Evolutionary conservation across 92 coral and sea anemone genomes (phyloP).

Genomic region (Zoanthus sansibaricus): DNA sequence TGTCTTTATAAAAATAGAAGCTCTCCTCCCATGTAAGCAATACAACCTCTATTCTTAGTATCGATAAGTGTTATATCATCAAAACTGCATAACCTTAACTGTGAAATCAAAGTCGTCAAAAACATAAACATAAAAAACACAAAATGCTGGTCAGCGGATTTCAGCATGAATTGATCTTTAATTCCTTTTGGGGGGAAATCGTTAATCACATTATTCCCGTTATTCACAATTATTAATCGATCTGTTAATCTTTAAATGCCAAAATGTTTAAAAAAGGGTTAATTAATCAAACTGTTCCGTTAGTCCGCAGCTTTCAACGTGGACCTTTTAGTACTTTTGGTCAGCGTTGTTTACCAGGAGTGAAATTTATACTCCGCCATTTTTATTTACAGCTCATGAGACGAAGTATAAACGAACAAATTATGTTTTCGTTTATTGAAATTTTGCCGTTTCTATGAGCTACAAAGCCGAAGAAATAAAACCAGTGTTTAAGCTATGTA

Average conservation of each 20-base stretch:
- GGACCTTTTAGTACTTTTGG: neutral
- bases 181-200: neutral
- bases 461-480: neutral
- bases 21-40: slow-evolving; percentile 8
- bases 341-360: neutral
- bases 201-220: slow-evolving; percentile 1
- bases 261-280: neutral
- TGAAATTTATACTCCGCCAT: neutral
- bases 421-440: neutral
- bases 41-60: neutral
- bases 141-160: neutral
- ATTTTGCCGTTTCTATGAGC: neutral
- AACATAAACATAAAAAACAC: too few species aligned
- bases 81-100: too few species aligned
- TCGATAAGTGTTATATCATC: neutral
- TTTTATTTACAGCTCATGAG: neutral
- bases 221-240: neutral
- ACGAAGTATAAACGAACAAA: neutral
- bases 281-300: neutral
- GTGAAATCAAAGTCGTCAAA: too few species aligned
- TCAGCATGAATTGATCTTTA: slow-evolving; percentile 16
- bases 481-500: slow-evolving; percentile 4
- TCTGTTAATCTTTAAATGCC: neutral
- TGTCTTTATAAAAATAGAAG: neutral
- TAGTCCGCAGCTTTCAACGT: neutral